Conservation (phyloP, 2,113 vertebrate species). For the Macroglossus sobrinus region DNA sequence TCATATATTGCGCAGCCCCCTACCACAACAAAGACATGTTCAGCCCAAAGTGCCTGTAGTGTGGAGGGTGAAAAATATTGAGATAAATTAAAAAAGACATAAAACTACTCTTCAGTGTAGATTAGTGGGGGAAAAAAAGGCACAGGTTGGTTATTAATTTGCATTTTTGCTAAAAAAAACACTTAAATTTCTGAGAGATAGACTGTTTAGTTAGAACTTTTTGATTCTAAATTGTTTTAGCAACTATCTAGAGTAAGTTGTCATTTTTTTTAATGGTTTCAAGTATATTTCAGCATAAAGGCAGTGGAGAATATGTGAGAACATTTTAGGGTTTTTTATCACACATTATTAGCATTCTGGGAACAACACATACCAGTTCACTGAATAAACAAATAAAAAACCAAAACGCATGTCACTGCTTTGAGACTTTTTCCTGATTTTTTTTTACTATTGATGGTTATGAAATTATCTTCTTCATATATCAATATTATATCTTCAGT, state of each 20-base stretch:
- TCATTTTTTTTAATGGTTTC: conserved; percentile 31
- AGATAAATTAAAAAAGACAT: background rate
- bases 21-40: background rate
- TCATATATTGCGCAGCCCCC: background rate
- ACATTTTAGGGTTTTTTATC: background rate
- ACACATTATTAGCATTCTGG: background rate
- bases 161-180: background rate
- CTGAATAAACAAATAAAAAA: conserved; percentile 21
- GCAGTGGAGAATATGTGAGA: background rate
- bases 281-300: background rate
- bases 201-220: background rate
- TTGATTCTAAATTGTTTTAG: background rate
- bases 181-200: background rate
- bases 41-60: background rate
- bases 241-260: background rate
- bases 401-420: background rate
- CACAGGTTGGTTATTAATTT: background rate
- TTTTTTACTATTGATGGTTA: background rate
- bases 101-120: background rate
- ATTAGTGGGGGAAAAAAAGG: background rate
- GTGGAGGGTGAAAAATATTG: background rate
- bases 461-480: background rate
- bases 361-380: background rate
- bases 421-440: background rate
- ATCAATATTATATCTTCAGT: background rate